Evolutionary conservation across 2,797 vertebrate genomes (phyloP).

Genomic region (Tokudaia tokunoshimensis): DNA sequence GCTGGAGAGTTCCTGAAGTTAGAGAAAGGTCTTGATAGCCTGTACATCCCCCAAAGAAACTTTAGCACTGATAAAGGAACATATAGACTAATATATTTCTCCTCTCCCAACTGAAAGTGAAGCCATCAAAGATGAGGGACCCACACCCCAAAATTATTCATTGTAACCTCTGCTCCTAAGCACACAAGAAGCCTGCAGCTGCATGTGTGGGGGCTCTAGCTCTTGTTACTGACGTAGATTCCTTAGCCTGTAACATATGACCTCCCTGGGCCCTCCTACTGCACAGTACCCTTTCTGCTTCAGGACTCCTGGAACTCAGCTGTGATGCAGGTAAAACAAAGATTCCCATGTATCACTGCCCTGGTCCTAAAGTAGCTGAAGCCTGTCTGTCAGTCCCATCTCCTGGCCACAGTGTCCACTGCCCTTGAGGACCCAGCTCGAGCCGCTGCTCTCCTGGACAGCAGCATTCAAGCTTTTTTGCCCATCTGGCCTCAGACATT

Average conservation of each 20-base stretch:
- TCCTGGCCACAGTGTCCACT: neutral
- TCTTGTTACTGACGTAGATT: neutral
- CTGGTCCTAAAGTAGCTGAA: neutral
- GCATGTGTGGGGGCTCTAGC: neutral
- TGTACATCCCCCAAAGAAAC: neutral
- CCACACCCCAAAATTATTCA: neutral
- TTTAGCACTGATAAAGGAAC: neutral
- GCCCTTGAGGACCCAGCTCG: neutral
- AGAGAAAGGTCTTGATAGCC: neutral
- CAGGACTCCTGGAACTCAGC: neutral
- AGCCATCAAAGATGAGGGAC: neutral
- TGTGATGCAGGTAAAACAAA: fast-evolving
- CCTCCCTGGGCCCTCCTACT: neutral
- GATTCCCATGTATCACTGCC: fast-evolving
- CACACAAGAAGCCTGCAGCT: neutral
- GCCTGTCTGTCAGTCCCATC: fast-evolving
- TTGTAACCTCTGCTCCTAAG: neutral
- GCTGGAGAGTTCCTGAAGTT: neutral
- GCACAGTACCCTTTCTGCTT: fast-evolving
- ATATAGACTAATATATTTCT: neutral
- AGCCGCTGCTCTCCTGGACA: neutral
- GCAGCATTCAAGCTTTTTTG: neutral
- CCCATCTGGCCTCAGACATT: neutral
- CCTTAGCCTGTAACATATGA: neutral
- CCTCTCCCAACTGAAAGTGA: neutral